Base-by-base conservation (phyloP, 2,888 invertebrate species). In the Dioctria linearis region DNA sequence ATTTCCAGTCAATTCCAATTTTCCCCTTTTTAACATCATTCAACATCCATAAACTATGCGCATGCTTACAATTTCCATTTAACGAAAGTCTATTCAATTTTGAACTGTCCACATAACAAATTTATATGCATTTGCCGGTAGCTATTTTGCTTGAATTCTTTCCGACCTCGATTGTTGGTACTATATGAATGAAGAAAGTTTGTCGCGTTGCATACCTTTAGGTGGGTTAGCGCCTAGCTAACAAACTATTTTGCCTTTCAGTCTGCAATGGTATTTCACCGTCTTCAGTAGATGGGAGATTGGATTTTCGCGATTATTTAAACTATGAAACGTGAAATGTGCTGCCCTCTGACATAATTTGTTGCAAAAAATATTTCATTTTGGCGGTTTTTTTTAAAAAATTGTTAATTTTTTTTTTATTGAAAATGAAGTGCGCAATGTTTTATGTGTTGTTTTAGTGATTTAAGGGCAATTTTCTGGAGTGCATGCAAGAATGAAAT, bases 131-230 rank as follows among this genome's bases (percentile, higher is more conserved):
- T 25, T 25, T 25, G 25, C 25, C 25, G 25, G 25, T 25, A 25
- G 25, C 25, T 25, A 25, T 25, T 25, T 25, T 25, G 25, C 25
- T 25, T 25, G 25, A 2, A 25, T 25, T 25, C 25, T 25, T 25
- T 25, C 25, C 6, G 49, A 5, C 8, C 2, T 2, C 46, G 46
- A 3, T 54, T 11, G 63, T 37, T 37, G 63, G 63, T 63, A n/a
- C n/a, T n/a, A 37, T 63, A 8, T 63, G 11, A 37, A 37, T 37
- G 5, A n/a, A 5, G 8, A 63, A 63, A 39, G 6, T 3, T 2
- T 37, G 63, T 39, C 2, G n/a, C 42, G 25, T 75, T 75, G 73
- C 73, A 75, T 75, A 75, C 73, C 59, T 75, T 75, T 59, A 11
- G 73, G 73, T 54, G 57, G 25, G 25, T 25, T 25, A 25, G 25